A percentile compares a stretch with the other conserved stretches of the same genome.
phyloP scores from a whole-genome alignment of 2,113 vertebrate genomes.

The Albula goreensis region DNA sequence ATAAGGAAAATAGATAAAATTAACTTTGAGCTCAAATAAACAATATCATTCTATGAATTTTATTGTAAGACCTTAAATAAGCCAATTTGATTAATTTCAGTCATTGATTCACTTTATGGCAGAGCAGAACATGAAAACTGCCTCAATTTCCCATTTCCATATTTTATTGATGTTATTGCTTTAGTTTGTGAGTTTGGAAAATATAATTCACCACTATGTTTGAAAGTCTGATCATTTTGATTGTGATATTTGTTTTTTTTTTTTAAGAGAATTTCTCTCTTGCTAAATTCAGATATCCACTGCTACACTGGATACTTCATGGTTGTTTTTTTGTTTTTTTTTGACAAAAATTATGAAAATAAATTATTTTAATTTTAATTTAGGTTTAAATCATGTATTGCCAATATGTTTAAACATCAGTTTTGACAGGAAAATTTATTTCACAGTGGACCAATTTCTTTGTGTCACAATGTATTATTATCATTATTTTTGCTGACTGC shows the following conservation, averaged over 20 bases:
- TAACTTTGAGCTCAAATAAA: neutral
- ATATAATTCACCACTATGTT: neutral
- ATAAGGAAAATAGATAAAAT: neutral
- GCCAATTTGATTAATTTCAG: neutral
- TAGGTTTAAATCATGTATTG: neutral
- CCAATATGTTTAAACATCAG: neutral
- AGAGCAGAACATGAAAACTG: neutral
- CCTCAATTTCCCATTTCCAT: neutral
- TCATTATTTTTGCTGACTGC: neutral
- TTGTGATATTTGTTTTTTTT: neutral
- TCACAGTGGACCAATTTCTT: neutral
- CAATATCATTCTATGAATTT: neutral
- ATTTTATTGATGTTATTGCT: neutral
- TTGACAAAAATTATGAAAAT: neutral
- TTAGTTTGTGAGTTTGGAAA: neutral
- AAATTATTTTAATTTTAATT: neutral
- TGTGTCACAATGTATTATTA: neutral
- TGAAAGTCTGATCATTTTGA: neutral
- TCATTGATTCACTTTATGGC: neutral
- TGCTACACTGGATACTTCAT: neutral
- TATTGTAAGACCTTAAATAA: neutral
- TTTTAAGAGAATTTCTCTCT: neutral
- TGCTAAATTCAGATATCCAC: neutral
- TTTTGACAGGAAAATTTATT: neutral
- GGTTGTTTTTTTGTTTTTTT: neutral